Evolutionary conservation across 2,797 vertebrate species (phyloP), one percentile per base, ranked within the genome.

Genomic region (Tiaroga cobitis): DNA sequence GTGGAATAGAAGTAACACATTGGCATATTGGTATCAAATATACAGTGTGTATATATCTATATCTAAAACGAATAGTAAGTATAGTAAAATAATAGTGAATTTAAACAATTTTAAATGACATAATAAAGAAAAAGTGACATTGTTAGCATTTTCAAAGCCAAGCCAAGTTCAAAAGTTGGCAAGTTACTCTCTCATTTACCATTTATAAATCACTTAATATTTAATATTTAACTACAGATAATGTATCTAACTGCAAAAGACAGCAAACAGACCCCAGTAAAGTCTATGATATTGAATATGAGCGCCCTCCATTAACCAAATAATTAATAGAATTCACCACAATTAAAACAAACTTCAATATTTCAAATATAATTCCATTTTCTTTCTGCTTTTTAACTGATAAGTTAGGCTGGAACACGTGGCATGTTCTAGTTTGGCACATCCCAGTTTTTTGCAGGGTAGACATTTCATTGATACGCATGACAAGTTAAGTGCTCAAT

Each of bases 201-300:
- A 77, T 26, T 41, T 41, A 77, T 11, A 59, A 46, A 19, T 46
- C 37, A 32, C 59, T 65, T 65, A 46, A 65, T 79, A 79, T 72
- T 72, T 72, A 72, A 72, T 43, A 43, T 63, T 32, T 65, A 80
- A 68, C 29, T 11, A 68, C 26, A 80, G 41, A 80, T 68, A 68
- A 49, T 49, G 10, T 34, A 67, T 80, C 29, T 24, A 46, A 34
- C 88, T 87, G 37, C n/a, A 72, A 82, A 87, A 70, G 51, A 87
- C 46, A 51, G 41, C 34, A 41, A 49, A 87, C 3, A 54, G 39
- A 69, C n/a, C 8, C 59, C 39, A 61, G 51, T 63, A 41, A 10
- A 61, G 16, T 63, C 8, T 13, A 78, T 16, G n/a, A 11, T 78
- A 43, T 2, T 65, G 2, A 41, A 41, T 7, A 59, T 65, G 18